phyloP scores from a whole-genome alignment of 2,113 vertebrate species.

The Sialia sialis region DNA sequence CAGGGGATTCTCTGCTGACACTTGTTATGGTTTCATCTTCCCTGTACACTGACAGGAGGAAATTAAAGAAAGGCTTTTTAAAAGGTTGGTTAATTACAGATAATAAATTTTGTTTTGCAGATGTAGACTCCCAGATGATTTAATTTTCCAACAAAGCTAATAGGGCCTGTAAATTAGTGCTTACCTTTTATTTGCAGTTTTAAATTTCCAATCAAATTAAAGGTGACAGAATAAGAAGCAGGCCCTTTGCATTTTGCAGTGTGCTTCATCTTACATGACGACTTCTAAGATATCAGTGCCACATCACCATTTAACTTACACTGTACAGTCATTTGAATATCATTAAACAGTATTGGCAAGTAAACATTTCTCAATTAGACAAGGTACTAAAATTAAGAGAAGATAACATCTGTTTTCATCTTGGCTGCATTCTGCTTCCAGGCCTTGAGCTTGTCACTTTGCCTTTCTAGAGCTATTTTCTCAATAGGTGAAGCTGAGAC shows the following conservation, averaged over 20 bases:
- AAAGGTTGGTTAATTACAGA: slow-evolving; percentile 61
- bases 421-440: not conserved
- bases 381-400: not conserved
- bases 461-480: not conserved
- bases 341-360: not conserved
- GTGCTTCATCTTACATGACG: not conserved
- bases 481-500: not conserved
- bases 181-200: slow-evolving; percentile 32
- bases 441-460: not conserved
- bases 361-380: not conserved
- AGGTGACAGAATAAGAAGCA: slow-evolving; percentile 14
- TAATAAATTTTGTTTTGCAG: slow-evolving; percentile 59
- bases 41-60: not conserved
- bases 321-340: not conserved
- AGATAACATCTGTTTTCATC: not conserved
- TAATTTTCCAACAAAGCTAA: slow-evolving; percentile 20
- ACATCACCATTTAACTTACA: not conserved
- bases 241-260: not conserved
- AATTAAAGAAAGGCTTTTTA: slow-evolving; percentile 45
- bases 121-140: slow-evolving; percentile 29
- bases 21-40: slow-evolving; percentile 33
- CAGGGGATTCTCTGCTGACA: not conserved
- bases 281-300: not conserved
- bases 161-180: slow-evolving; percentile 37
- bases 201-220: slow-evolving; percentile 51